These are phyloP conservation scores for Cheilosia vulpina DNA, from an alignment of 2,888 invertebrate species.

Conservation along the genomic window DNA sequence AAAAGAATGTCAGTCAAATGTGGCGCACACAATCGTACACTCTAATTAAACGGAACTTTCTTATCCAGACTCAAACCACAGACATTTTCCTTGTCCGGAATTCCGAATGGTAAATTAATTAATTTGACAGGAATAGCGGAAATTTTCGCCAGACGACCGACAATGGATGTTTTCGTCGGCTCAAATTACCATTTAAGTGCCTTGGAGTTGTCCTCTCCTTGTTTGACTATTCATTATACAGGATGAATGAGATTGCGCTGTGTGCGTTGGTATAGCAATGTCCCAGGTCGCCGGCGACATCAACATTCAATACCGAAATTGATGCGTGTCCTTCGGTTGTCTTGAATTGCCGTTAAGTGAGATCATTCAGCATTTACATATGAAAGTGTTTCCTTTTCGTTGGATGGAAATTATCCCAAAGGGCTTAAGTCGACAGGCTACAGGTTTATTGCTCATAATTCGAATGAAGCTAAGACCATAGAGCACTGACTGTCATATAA, in stretches of 20 bases:
- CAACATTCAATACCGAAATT: conserved; percentile 39
- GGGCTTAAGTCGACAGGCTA: conserved; percentile 3
- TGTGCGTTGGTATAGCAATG: neutral
- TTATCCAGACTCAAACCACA: conserved; percentile 6
- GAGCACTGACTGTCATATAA: conserved; percentile 22
- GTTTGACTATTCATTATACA: neutral
- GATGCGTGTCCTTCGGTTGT: conserved; percentile 12
- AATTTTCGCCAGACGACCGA: conserved; percentile 26
- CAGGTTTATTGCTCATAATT: conserved; percentile 26
- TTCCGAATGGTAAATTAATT: conserved; percentile 47
- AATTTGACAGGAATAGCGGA: conserved; percentile 26
- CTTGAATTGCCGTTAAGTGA: conserved; percentile 1
- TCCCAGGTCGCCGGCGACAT: conserved; percentile 10
- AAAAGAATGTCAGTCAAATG: conserved; percentile 3
- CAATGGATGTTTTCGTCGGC: conserved; percentile 10
- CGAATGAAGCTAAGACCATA: conserved; percentile 30
- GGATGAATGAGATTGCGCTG: conserved; percentile 15
- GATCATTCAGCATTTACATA: conserved; percentile 20
- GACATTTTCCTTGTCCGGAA: conserved; percentile 3
- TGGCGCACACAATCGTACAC: neutral
- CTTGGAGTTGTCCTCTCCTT: neutral
- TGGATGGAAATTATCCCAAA: neutral
- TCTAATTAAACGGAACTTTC: conserved; percentile 33
- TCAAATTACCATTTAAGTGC: conserved; percentile 27
- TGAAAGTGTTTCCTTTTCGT: conserved; percentile 39